These are phyloP conservation scores for Trachops cirrhosus DNA, from an alignment of 2,797 vertebrate genomes.

Conservation along the genomic window DNA sequence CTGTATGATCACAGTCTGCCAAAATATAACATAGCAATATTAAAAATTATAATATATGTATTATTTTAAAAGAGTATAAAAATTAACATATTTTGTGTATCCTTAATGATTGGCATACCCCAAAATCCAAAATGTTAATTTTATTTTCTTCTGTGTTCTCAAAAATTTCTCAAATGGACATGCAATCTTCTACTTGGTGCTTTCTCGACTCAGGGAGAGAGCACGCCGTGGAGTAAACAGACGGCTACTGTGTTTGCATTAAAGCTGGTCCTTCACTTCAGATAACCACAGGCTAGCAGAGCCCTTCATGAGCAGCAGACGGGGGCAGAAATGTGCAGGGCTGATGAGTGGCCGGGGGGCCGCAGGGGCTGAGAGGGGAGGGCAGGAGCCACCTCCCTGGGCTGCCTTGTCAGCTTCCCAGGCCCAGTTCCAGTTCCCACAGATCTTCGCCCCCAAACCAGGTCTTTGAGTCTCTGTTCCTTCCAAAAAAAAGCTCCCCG, in stretches of 20 bases:
- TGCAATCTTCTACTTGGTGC: background rate
- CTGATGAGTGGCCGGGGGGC: accelerated
- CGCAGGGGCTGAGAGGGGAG: background rate
- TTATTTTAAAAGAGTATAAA: conserved; percentile 1
- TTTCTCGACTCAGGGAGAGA: background rate
- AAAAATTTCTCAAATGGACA: background rate
- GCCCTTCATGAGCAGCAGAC: background rate
- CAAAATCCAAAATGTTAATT: background rate
- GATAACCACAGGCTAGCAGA: background rate
- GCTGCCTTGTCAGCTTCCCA: background rate
- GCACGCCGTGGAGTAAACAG: background rate
- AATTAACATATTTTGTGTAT: background rate
- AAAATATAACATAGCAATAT: background rate
- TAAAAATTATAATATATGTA: background rate
- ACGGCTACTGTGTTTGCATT: background rate
- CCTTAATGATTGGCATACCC: background rate
- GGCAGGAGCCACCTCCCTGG: background rate
- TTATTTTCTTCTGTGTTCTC: background rate
- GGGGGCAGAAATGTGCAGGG: background rate
- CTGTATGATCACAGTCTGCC: background rate
- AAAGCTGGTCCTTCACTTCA: background rate
- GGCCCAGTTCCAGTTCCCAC: background rate
- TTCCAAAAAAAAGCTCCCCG: background rate
- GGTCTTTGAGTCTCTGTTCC: background rate
- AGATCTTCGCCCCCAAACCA: background rate